Evolutionary conservation across 2,113 vertebrate species (phyloP), one percentile per base, ranked within the genome.

Genomic region (Ploceus nigricollis): DNA sequence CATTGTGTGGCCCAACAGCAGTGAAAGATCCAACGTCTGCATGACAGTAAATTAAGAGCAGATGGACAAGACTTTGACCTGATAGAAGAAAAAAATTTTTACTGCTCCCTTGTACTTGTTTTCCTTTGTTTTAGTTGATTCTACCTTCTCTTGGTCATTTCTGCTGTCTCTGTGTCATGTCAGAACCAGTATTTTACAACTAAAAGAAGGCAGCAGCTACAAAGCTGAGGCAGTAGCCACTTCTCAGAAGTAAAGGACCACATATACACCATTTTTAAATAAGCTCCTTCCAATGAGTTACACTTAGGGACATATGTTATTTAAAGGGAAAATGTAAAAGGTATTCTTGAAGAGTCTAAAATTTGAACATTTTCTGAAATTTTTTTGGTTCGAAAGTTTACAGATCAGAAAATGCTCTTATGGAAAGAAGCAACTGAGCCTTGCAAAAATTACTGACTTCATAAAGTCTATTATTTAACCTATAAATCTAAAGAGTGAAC

Each of bases 21-120:
- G 35, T 37, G 71, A 78, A 82, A 94, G 60, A 91, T 54, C 21
- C 86, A 87, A 20, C 21, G 51, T 58, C 90, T 66, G 79, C 63
- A 37, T 7, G 90, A 81, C 2, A 31, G 70, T 40, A 90, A 88
- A 93, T 93, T 80, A 58, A 47, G 39, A 90, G 80, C 94, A 93
- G 89, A 96, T 70, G 88, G 89, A 92, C 60, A 63, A 13, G 86
- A 66, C 88, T 92, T 93, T 77, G 86, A 87, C 71, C 20, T 44
- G 57, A 85, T 2, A 45, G 45, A 94, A 48, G 40, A 88, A 93
- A 83, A 58, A 17, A 21, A 17, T 18, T 54, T 75, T 80, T 45
- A 77, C 51, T 77, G 18, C 47, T 94, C 79, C 68, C 51, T 78
- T 75, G 71, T 76, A 86, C 60, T 94, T 87, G 72, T 28, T 93